These are phyloP conservation scores for Drosophila putrida DNA, from an alignment of 2,888 invertebrate genomes.

Conservation along the genomic window DNA sequence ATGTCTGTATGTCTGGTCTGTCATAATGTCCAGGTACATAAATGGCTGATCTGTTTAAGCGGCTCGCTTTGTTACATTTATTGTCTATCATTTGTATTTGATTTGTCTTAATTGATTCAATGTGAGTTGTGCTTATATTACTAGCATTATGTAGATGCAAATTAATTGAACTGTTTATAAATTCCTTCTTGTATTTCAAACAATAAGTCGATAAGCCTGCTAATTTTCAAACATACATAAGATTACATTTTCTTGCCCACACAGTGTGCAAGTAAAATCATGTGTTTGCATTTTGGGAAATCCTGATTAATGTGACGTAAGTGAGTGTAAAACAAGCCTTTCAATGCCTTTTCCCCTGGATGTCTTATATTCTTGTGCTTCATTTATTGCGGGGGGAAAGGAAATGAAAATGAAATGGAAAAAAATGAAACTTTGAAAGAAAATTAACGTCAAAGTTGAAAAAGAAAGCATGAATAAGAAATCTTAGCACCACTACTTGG, in stretches of 20 bases:
- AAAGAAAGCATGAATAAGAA: conserved; percentile 73
- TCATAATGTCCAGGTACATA: conserved; percentile 43
- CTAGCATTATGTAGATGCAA: not conserved
- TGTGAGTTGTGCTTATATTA: conserved; percentile 7
- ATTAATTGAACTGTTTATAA: conserved; percentile 12
- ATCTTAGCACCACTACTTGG: conserved; percentile 61
- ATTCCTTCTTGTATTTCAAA: not conserved
- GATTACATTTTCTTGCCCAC: not conserved
- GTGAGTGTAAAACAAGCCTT: conserved; percentile 52
- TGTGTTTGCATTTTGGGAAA: not conserved
- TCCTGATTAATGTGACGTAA: conserved; percentile 30
- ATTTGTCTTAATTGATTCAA: conserved; percentile 42
- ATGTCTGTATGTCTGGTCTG: conserved; percentile 6
- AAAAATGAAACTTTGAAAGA: conserved; percentile 17
- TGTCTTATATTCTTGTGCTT: conserved; percentile 44
- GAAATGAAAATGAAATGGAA: not conserved
- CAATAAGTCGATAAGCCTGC: not conserved
- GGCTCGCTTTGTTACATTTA: conserved; percentile 36
- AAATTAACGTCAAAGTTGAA: conserved; percentile 78
- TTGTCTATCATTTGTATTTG: conserved; percentile 47
- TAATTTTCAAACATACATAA: not conserved
- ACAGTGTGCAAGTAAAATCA: not conserved
- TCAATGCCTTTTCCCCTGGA: conserved; percentile 16
- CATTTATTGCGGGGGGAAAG: conserved; percentile 30
- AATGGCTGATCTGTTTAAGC: conserved; percentile 38